These are phyloP conservation scores for Ooceraea biroi DNA, from an alignment of 1,140 invertebrate species.

Conservation along the genomic window DNA sequence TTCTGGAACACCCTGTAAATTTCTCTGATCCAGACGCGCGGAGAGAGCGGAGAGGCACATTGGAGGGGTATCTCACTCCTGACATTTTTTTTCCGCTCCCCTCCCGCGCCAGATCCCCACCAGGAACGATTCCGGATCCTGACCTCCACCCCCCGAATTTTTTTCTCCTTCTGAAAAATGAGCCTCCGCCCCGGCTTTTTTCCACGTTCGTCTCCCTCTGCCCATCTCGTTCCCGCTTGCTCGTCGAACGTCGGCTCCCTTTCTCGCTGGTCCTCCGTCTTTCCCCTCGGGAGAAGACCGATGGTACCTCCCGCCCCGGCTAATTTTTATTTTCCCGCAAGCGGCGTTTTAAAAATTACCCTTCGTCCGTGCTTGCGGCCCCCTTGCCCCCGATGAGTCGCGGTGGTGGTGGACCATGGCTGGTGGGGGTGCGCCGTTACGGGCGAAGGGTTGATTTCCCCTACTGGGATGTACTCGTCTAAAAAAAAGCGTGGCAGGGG, in stretches of 20 bases:
- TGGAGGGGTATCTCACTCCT: slow-evolving; percentile 9
- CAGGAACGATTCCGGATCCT: slow-evolving; percentile 41
- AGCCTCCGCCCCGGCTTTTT: slow-evolving; percentile 63
- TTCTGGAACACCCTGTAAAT: slow-evolving; percentile 78
- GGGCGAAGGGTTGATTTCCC: slow-evolving; percentile 63
- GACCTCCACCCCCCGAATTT: slow-evolving; percentile 59
- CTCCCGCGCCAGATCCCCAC: slow-evolving; percentile 47
- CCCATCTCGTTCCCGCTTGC: slow-evolving; percentile 49
- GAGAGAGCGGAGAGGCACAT: not conserved
- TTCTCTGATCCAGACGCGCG: slow-evolving; percentile 70
- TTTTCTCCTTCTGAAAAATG: slow-evolving; percentile 75
- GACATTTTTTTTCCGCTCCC: slow-evolving; percentile 8
- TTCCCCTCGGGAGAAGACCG: slow-evolving; percentile 67
- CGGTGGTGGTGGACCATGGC: slow-evolving; percentile 43
- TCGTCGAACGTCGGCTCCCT: slow-evolving; percentile 37
- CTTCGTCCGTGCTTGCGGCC: slow-evolving; percentile 48
- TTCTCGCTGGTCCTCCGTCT: slow-evolving; percentile 30
- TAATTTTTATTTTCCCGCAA: slow-evolving; percentile 84
- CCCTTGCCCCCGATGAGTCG: not conserved
- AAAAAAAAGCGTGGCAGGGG: slow-evolving; percentile 62
- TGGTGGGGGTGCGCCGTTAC: slow-evolving; percentile 59
- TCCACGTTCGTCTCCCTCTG: slow-evolving; percentile 33
- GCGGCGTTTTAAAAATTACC: slow-evolving; percentile 83
- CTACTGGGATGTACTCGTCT: slow-evolving; percentile 34
- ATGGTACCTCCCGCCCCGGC: slow-evolving; percentile 69